Percentiles rank a stretch among this genome's conserved stretches.
phyloP scores from a whole-genome alignment of 2,113 vertebrate genomes.

The Antechinus flavipes region DNA sequence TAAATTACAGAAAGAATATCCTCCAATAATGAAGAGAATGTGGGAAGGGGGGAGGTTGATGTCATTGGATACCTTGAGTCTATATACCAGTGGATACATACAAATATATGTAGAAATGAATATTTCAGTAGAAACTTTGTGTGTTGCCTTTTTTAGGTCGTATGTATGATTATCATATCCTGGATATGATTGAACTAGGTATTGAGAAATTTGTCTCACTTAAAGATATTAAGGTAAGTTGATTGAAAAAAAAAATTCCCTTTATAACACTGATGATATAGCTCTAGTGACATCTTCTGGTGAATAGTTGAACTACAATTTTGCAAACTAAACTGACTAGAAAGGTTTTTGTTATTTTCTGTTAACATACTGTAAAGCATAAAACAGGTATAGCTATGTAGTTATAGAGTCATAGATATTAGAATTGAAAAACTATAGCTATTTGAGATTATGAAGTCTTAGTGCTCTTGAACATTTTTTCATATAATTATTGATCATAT shows the following conservation, averaged over 20 bases:
- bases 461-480: neutral
- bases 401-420: neutral
- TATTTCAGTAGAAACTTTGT: conserved; percentile 37
- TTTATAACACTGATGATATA: conserved; percentile 19
- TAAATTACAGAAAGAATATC: neutral
- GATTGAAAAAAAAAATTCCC: conserved; percentile 6
- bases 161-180: conserved; percentile 96
- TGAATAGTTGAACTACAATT: conserved; percentile 29
- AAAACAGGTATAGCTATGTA: neutral
- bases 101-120: conserved; percentile 4
- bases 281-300: conserved; percentile 69
- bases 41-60: neutral
- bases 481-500: neutral
- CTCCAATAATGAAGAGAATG: neutral
- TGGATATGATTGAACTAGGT: conserved; percentile 98
- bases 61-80: neutral
- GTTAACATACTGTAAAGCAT: conserved; percentile 5
- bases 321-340: neutral
- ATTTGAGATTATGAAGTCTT: too few species aligned
- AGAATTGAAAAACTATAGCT: neutral
- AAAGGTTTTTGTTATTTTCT: conserved; percentile 33
- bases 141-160: conserved; percentile 86
- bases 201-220: conserved; percentile 93
- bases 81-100: neutral
- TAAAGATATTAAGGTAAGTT: conserved; percentile 93